These are phyloP conservation scores for Eumeta japonica DNA, from an alignment of 1,140 invertebrate genomes.

Conservation along the genomic window DNA sequence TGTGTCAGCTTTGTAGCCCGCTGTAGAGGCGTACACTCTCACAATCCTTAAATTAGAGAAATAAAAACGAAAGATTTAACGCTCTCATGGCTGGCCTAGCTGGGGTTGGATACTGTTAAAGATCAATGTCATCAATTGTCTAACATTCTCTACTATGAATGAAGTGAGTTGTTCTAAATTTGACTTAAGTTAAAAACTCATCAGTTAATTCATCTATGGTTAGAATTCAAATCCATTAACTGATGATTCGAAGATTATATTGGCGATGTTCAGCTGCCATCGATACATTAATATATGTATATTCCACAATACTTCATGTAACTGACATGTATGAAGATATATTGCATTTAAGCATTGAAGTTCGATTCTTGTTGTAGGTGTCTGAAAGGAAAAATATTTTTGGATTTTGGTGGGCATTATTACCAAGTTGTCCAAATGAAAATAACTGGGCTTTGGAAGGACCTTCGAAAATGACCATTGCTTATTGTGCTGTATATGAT, in stretches of 20 bases:
- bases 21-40: no score
- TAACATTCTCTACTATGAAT: no score
- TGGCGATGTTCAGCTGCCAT: not conserved
- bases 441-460: slow-evolving; percentile 29
- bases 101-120: no score
- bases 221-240: not conserved
- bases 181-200: no score
- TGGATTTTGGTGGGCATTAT: slow-evolving; percentile 52
- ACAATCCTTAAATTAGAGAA: no score
- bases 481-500: slow-evolving; percentile 38
- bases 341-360: not conserved
- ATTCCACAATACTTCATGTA: no score
- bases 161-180: no score
- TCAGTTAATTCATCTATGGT: not conserved
- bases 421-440: slow-evolving; percentile 37
- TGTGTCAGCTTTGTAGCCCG: no score
- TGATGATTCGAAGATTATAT: not conserved
- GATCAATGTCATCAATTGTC: no score
- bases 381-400: slow-evolving; percentile 49
- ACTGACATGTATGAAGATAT: slow-evolving; percentile 1
- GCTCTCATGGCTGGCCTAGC: no score
- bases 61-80: no score
- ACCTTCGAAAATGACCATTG: slow-evolving; percentile 34
- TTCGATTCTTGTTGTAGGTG: slow-evolving; percentile 39
- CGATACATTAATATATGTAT: no score